Conservation (phyloP, 1,140 invertebrate genomes). For the Penaeus indicus region DNA sequence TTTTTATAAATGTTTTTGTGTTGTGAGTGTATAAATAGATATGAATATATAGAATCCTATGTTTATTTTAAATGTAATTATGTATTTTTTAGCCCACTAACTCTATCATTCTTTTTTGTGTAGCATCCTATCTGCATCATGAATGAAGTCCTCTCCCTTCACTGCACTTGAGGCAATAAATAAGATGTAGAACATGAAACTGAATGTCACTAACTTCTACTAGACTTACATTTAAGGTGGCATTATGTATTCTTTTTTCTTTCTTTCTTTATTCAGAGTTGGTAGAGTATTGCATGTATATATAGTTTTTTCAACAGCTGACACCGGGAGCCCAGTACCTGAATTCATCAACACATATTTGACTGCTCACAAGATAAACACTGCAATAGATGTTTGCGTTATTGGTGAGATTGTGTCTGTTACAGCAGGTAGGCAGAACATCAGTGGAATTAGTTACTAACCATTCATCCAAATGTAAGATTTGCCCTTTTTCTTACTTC, state of each 20-base stretch:
- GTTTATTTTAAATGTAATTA: too few species aligned
- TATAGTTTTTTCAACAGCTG: slow-evolving; percentile 84
- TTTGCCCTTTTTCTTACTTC: background rate
- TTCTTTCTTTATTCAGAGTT: slow-evolving; percentile 62
- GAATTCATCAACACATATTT: slow-evolving; percentile 99
- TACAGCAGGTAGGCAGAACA: slow-evolving; percentile 97
- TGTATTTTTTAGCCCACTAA: too few species aligned
- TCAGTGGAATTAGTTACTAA: slow-evolving; percentile 85
- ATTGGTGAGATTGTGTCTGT: slow-evolving; percentile 88
- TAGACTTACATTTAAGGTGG: slow-evolving; percentile 70
- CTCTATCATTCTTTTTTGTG: too few species aligned
- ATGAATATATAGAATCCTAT: too few species aligned
- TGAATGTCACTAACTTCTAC: background rate
- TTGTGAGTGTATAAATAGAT: too few species aligned
- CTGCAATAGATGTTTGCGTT: slow-evolving; percentile 94
- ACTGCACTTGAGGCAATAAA: too few species aligned
- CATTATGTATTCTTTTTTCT: slow-evolving; percentile 72
- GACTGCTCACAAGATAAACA: slow-evolving; percentile 88
- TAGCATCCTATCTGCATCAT: too few species aligned
- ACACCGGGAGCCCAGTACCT: slow-evolving; percentile 84
- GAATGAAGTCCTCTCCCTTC: too few species aligned
- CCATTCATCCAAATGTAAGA: slow-evolving; percentile 60
- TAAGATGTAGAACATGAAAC: background rate
- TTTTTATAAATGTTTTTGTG: too few species aligned
- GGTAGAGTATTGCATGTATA: slow-evolving; percentile 82